Conservation (phyloP, 2,797 vertebrate genomes). For the Pagetopsis macropterus region DNA sequence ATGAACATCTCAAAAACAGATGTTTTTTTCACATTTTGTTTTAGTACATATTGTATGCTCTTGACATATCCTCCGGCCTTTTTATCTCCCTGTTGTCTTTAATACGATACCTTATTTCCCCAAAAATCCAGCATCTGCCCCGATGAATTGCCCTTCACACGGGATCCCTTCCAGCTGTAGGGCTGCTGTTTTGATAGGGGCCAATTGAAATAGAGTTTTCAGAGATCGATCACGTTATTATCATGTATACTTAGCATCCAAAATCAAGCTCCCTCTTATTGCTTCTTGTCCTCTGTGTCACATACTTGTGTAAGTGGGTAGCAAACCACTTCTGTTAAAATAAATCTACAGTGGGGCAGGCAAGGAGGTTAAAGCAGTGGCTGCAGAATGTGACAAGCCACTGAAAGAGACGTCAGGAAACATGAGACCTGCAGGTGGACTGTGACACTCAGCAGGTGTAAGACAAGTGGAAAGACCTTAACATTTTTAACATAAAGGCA, state of each 20-base stretch:
- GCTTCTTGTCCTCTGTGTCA: constrained; percentile 32
- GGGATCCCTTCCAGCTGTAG: constrained; percentile 36
- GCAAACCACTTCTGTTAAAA: constrained; percentile 16
- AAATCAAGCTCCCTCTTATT: constrained; percentile 28
- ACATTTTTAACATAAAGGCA: background rate
- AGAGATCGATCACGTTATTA: constrained; percentile 60
- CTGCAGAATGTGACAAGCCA: constrained; percentile 42
- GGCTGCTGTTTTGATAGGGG: constrained; percentile 24
- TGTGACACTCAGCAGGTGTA: constrained; percentile 8
- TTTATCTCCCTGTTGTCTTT: background rate
- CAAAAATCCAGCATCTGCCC: constrained; percentile 10
- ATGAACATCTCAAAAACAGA: constrained; percentile 5
- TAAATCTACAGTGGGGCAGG: constrained; percentile 10
- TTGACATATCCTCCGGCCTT: constrained; percentile 1
- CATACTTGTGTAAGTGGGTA: constrained; percentile 20
- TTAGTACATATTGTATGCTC: background rate
- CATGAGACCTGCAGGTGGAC: constrained; percentile 10
- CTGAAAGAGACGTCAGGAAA: constrained; percentile 36
- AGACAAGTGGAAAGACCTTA: background rate
- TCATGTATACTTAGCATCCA: constrained; percentile 35
- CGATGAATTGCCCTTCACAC: constrained; percentile 57
- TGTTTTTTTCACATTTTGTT: constrained; percentile 13
- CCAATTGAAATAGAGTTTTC: constrained; percentile 50
- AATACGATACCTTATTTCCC: constrained; percentile 5
- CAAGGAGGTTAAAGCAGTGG: constrained; percentile 32